Evolutionary conservation across 2,888 invertebrate species (phyloP).

Genomic region (Chydorus sphaericus): DNA sequence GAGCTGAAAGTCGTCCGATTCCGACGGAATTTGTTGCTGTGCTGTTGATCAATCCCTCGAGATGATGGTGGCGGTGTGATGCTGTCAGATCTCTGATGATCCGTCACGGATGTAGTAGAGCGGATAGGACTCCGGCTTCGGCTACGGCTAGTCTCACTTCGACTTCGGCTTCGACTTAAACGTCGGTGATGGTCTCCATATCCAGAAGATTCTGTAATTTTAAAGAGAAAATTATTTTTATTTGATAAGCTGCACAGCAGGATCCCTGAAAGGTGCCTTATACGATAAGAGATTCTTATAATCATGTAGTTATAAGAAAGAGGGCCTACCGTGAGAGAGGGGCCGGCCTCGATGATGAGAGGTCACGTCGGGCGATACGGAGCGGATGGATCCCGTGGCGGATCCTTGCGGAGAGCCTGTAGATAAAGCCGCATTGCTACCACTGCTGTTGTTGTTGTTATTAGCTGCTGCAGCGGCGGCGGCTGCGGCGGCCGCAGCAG

Average conservation of each 20-base stretch:
- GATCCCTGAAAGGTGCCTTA: not conserved
- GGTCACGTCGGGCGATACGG: not conserved
- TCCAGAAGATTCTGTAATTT: slow-evolving; percentile 6
- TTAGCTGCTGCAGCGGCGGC: not conserved
- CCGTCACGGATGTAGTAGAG: slow-evolving; percentile 18
- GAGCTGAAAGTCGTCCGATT: slow-evolving; percentile 89
- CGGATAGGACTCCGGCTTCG: slow-evolving; percentile 22
- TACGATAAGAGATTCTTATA: not conserved
- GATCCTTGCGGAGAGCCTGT: not conserved
- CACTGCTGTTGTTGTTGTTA: not conserved
- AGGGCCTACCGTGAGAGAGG: not conserved
- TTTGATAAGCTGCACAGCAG: not conserved
- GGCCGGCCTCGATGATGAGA: not conserved
- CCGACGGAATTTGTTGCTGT: slow-evolving; percentile 76
- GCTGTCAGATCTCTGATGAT: slow-evolving; percentile 17
- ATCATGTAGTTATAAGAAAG: too few relatives aligned
- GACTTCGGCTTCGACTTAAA: slow-evolving; percentile 28
- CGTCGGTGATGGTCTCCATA: slow-evolving; percentile 26
- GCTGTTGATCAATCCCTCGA: not conserved
- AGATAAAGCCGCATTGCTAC: not conserved
- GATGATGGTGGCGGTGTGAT: slow-evolving; percentile 24
- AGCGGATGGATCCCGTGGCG: not conserved
- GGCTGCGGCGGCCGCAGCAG: not conserved
- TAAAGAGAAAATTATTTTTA: not conserved
- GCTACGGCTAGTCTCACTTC: slow-evolving; percentile 24